A percentile compares a stretch with the other conserved stretches of the same genome.
These are phyloP conservation scores for Indri indri DNA, from an alignment of 2,113 vertebrate genomes.

Conservation along the genomic window DNA sequence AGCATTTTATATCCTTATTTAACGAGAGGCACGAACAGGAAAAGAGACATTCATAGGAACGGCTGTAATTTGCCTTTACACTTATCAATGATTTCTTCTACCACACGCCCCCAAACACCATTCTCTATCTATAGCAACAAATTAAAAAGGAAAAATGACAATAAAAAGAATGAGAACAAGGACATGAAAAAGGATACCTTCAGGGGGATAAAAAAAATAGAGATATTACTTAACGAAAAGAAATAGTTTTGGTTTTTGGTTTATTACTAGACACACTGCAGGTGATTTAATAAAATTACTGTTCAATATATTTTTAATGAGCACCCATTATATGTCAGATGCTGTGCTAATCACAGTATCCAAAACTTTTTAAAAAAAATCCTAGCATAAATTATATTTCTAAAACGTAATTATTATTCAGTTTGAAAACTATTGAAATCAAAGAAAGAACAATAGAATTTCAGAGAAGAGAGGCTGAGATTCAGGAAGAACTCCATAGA, in stretches of 20 bases:
- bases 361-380: background rate
- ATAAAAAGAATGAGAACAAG: background rate
- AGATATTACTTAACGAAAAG: background rate
- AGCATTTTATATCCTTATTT: background rate
- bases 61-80: background rate
- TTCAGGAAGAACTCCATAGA: background rate
- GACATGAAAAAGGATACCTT: background rate
- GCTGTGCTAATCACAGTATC: background rate
- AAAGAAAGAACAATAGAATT: background rate
- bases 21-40: background rate
- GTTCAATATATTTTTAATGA: background rate
- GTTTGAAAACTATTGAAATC: background rate
- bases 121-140: background rate
- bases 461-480: background rate
- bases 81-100: background rate
- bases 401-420: background rate
- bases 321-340: background rate
- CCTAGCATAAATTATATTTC: background rate
- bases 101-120: accelerated
- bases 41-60: background rate
- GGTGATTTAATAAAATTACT: background rate
- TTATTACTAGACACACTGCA: background rate
- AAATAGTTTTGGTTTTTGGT: background rate
- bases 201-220: background rate
- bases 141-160: background rate